Conservation (phyloP, 2,113 vertebrate species). For the Morphnarchus princeps region DNA sequence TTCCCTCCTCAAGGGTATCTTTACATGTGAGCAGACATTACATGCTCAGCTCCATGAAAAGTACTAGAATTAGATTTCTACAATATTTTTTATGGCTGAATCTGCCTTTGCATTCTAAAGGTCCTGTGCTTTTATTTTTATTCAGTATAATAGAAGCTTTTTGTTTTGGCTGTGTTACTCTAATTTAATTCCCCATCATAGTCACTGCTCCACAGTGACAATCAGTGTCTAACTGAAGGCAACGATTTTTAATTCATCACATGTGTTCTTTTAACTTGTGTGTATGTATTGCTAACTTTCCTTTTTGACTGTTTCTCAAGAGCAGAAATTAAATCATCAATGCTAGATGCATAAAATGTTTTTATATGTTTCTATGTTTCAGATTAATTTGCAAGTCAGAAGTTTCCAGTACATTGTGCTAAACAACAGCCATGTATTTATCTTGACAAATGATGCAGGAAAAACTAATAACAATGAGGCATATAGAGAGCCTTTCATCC, state of each 20-base stretch:
- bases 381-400: constrained; percentile 61
- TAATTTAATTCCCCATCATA: constrained; percentile 5
- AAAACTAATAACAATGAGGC: constrained; percentile 53
- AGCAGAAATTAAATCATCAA: constrained; percentile 60
- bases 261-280: constrained; percentile 22
- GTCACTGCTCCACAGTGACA: background rate
- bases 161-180: background rate
- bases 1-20: constrained; percentile 51
- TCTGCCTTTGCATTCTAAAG: constrained; percentile 26
- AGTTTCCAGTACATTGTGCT: constrained; percentile 40
- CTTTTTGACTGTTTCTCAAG: constrained; percentile 4
- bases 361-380: constrained; percentile 48
- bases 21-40: constrained; percentile 55
- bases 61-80: constrained; percentile 56
- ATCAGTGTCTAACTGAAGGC: background rate
- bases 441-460: constrained; percentile 61
- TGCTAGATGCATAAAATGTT: constrained; percentile 50
- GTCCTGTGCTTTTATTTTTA: background rate
- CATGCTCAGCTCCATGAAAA: constrained; percentile 52
- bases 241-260: constrained; percentile 26
- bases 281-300: constrained; percentile 14
- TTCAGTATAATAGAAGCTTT: background rate
- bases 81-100: constrained; percentile 46
- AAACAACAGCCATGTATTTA: constrained; percentile 54
- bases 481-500: constrained; percentile 40